Evolutionary conservation across 2,888 invertebrate genomes (phyloP), one percentile per base, ranked within the genome.

Genomic region (Tricholauxania praeusta): DNA sequence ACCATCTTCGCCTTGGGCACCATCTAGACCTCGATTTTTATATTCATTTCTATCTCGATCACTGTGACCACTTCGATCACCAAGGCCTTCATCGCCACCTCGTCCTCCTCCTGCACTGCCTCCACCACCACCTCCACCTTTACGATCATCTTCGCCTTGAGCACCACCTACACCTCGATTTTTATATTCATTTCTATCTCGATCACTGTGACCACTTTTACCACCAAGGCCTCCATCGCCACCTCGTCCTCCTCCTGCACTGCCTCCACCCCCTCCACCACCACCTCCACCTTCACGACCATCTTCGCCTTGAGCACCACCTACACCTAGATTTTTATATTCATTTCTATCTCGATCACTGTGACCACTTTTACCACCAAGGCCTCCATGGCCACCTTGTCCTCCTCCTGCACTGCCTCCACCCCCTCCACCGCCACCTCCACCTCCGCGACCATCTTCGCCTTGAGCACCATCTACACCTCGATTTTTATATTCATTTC

Each of bases 1-100:
- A 47, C 64, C 75, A 48, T 68, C 64, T 48, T 95, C 95, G 0
- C 92, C 91, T 0, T 83, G 79, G 10, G 87, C 80, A 12, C 87
- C 82, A 74, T 86, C 89, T 76, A 87, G 88, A 75, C 85, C 28
- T 28, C 28, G 28, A 28, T 28, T 28, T 28, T 2, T 28, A 28
- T 28, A 4, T 2, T 28, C 89, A n/a, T 15, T 7, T 22, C 71
- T 19, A 47, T 89, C 86, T 0, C 60, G 49, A 28, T 74, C 71
- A 7, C 74, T 72, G 3, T 60, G 59, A 10, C 72, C 72, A 28
- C 75, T 69, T 5, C 28, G 28, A 55, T 73, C 52, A 53, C 75
- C 77, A 17, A 70, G 28, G 12, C 59, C 53, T 28, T 49, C 69
- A 28, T 1, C 1, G 8, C 69, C 65, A 19, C 77, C 75, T 17